Conservation (phyloP, 2,797 vertebrate genomes). For the Sylvia borin region DNA sequence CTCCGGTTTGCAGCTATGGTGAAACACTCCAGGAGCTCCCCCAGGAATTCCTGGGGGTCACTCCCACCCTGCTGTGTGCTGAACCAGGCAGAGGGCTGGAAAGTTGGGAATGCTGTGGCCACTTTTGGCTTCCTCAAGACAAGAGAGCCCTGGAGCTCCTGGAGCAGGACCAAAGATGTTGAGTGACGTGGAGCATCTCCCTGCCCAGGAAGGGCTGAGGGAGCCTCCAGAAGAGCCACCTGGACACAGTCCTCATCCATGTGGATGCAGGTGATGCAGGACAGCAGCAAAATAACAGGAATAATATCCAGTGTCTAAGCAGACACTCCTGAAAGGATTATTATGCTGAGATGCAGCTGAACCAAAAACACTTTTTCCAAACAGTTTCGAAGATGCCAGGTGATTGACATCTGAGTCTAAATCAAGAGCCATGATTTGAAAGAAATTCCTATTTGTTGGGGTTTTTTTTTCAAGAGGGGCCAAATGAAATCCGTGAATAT, state of each 20-base stretch:
- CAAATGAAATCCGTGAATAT: conserved; percentile 46
- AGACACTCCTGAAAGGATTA: conserved; percentile 47
- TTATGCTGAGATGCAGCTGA: conserved; percentile 35
- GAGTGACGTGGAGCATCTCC: background rate
- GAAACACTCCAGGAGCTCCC: conserved; percentile 14
- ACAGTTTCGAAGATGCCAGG: conserved; percentile 41
- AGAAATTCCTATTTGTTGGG: background rate
- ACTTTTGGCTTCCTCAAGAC: background rate
- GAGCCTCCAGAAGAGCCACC: background rate
- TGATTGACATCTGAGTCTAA: conserved; percentile 62
- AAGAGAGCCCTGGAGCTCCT: background rate
- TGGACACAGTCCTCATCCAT: background rate
- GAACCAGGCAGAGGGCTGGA: background rate
- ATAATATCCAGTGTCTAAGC: conserved; percentile 6
- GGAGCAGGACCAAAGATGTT: background rate
- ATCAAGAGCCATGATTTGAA: conserved; percentile 23
- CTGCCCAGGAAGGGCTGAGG: background rate
- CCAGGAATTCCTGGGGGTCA: conserved; percentile 8
- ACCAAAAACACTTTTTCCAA: conserved; percentile 51
- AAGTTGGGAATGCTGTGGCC: background rate
- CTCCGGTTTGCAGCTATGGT: conserved; percentile 1
- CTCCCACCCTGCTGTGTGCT: background rate
- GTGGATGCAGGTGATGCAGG: background rate
- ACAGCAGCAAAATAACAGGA: background rate
- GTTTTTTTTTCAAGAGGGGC: background rate